Conservation (phyloP, 1,140 invertebrate species). For the Aleiodes sp. region DNA sequence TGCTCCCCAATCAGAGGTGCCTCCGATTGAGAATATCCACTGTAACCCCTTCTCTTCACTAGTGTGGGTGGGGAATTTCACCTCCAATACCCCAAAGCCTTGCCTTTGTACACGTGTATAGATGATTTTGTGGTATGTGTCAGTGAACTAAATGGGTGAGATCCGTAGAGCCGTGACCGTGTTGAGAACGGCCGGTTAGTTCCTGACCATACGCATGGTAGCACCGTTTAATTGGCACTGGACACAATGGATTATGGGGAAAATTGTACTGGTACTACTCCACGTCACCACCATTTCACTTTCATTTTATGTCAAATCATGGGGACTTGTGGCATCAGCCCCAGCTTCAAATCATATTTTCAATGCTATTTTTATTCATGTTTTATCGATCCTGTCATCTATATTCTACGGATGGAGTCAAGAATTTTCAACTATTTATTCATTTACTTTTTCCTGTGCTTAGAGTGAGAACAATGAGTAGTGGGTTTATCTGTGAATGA, state of each 20-base stretch:
- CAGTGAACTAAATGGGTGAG: constrained; percentile 21
- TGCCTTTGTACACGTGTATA: constrained; percentile 16
- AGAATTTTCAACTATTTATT: too few relatives aligned
- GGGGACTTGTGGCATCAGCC: too few relatives aligned
- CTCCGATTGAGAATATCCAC: constrained; percentile 35
- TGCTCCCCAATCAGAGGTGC: constrained; percentile 64
- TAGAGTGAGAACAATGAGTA: too few relatives aligned
- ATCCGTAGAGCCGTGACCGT: constrained; percentile 53
- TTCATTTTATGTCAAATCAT: neutral
- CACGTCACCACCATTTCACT: constrained; percentile 63
- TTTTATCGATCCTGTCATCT: too few relatives aligned
- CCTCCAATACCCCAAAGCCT: neutral
- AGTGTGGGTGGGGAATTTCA: neutral
- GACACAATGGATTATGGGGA: constrained; percentile 66
- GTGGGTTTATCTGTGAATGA: too few relatives aligned
- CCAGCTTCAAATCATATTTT: too few relatives aligned
- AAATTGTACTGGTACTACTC: constrained; percentile 50
- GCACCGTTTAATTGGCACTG: constrained; percentile 67
- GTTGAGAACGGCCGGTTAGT: constrained; percentile 63
- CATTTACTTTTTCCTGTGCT: too few relatives aligned
- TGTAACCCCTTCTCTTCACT: constrained; percentile 16
- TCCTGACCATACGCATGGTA: constrained; percentile 64
- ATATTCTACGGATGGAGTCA: too few relatives aligned
- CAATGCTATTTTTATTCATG: too few relatives aligned
- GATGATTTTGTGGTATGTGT: constrained; percentile 4